Base-by-base conservation (phyloP, 2,888 invertebrate species). In the Amaurobius ferox region DNA sequence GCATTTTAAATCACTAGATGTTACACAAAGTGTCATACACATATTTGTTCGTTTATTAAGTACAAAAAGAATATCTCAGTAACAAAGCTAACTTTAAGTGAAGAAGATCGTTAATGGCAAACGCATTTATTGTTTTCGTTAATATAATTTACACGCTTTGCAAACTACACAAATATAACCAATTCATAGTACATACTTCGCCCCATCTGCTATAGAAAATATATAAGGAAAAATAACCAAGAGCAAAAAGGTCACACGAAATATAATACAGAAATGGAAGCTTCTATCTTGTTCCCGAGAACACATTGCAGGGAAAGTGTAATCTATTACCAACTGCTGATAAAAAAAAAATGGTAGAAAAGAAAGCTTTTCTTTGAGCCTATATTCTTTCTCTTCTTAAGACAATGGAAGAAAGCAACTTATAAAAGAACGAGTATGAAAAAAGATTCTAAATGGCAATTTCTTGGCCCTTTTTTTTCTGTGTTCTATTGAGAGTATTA, bases 231-330 rank as follows among this genome's bases (percentile, higher is more conserved):
- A 55, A 55, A 55, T 55, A 23, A 55, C 55, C 55, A 55, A 23
- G 55, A 55, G 11, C 55, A 55, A 6, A 55, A 55, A 55, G 55
- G 55, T 55, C 55, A 55, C 3, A 23, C 23, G 55, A 55, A 55
- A 55, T 19, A 55, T 55, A 55, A 55, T 55, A 55, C 19, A 55
- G 55, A 55, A 55, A 55, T 55, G 55, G 55, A 55, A 23, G 23
- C 1, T 1, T 55, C 23, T 16, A 44, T 23, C 11, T 55, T 23
- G 55, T 7, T 55, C 55, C 35, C 35, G 9, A 23, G 23, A 55
- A 55, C 5, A 23, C 55, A 55, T 23, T 1, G 35, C 35, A 23
- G 55, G 11, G 23, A 11, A 23, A 55, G 23, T 3, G 23, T 55
- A 23, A 55, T 23, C 23, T 23, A 19, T 23, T 55, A 6, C 19